Conservation (phyloP, 2,797 vertebrate genomes). For the Sebastes taczanowskii region DNA sequence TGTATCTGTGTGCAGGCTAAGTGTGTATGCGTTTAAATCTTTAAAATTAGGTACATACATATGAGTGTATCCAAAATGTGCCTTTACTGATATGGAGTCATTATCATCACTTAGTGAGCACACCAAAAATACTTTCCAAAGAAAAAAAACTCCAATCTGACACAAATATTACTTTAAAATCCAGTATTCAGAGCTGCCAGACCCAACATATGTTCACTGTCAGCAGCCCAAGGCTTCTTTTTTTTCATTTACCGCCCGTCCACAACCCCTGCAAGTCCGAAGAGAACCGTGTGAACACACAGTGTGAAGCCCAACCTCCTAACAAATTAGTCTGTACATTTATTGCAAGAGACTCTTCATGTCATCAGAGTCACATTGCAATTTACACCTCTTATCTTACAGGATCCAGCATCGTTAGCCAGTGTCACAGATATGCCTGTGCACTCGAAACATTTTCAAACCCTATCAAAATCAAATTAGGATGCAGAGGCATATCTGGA, state of each 20-base stretch:
- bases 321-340: slow-evolving; percentile 64
- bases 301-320: slow-evolving; percentile 29
- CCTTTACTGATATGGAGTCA: slow-evolving; percentile 46
- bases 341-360: slow-evolving; percentile 71
- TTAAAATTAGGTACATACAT: slow-evolving; percentile 55
- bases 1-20: slow-evolving; percentile 25
- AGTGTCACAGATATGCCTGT: slow-evolving; percentile 18
- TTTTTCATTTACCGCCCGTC: slow-evolving; percentile 2
- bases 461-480: slow-evolving; percentile 41
- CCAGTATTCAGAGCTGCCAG: slow-evolving; percentile 33
- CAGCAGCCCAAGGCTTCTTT: slow-evolving; percentile 3
- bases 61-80: slow-evolving; percentile 57
- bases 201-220: slow-evolving; percentile 5
- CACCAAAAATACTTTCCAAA: slow-evolving; percentile 43
- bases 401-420: slow-evolving; percentile 28
- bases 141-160: slow-evolving; percentile 22
- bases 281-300: slow-evolving; percentile 21
- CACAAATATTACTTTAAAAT: slow-evolving; percentile 41
- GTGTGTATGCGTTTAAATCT: slow-evolving; percentile 39
- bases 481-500: slow-evolving; percentile 31
- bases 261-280: slow-evolving; percentile 10
- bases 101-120: slow-evolving; percentile 49
- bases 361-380: slow-evolving; percentile 48
- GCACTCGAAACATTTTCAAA: slow-evolving; percentile 10
- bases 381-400: slow-evolving; percentile 51